These are phyloP conservation scores for Dipodomys ordii DNA, from an alignment of 2,113 vertebrate genomes.

Conservation along the genomic window DNA sequence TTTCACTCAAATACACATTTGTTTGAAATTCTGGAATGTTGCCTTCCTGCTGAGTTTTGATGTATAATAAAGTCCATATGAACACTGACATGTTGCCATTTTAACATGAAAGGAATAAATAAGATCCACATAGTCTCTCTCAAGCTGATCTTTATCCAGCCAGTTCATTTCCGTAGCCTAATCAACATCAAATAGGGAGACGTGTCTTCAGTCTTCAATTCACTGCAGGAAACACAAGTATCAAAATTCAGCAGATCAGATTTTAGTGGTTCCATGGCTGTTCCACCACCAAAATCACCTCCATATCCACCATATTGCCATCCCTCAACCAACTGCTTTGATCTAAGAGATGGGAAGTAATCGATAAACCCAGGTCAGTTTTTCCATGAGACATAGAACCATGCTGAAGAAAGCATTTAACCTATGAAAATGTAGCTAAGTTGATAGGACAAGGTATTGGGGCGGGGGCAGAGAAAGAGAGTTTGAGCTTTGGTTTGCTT, in stretches of 20 bases:
- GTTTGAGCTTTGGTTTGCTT: background rate
- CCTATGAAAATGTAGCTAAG: background rate
- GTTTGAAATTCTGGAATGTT: slow-evolving; percentile 33
- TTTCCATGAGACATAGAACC: background rate
- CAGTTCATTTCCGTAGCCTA: slow-evolving; percentile 75
- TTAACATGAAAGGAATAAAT: slow-evolving; percentile 17
- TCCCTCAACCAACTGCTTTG: background rate
- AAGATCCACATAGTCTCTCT: background rate
- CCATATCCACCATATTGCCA: no score
- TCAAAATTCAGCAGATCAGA: background rate
- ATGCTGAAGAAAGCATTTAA: background rate
- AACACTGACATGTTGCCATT: background rate
- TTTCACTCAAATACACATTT: background rate
- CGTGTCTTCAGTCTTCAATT: background rate
- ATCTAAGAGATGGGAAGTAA: background rate
- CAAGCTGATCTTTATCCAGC: background rate
- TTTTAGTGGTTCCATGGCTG: background rate
- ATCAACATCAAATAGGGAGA: slow-evolving; percentile 82
- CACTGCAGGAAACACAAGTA: slow-evolving; percentile 52
- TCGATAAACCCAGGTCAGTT: background rate
- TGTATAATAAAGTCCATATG: slow-evolving; percentile 4
- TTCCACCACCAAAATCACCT: background rate
- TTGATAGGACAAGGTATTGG: background rate
- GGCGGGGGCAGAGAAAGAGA: background rate
- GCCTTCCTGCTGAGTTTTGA: background rate